These are phyloP conservation scores for Castor canadensis DNA, from an alignment of 2,113 vertebrate species.

Conservation along the genomic window DNA sequence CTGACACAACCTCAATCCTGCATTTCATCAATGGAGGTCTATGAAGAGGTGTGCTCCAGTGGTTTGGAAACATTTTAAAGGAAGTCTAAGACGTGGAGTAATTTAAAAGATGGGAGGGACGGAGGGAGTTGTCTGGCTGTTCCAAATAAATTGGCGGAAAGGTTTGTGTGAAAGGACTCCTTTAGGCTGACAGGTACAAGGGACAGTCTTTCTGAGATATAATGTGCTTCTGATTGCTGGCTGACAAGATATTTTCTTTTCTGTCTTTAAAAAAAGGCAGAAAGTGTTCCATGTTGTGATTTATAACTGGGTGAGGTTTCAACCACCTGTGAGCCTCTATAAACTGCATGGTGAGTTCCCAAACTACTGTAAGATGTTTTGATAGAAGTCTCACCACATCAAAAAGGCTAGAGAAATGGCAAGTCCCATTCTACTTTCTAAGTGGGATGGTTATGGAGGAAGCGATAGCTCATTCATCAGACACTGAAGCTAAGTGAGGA, in stretches of 20 bases:
- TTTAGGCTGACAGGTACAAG: slow-evolving; percentile 40
- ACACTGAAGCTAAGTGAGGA: not conserved
- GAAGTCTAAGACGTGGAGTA: not conserved
- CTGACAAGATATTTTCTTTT: slow-evolving; percentile 70
- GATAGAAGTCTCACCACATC: not conserved
- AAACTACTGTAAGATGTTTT: not conserved
- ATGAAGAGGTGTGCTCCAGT: slow-evolving; percentile 31
- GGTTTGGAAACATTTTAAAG: slow-evolving; percentile 69
- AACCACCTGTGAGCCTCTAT: slow-evolving; percentile 41
- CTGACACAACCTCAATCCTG: slow-evolving; percentile 56
- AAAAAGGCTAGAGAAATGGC: slow-evolving; percentile 3
- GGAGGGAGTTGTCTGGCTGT: not conserved
- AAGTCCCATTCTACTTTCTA: not conserved
- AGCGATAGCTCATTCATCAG: not conserved
- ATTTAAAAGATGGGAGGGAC: slow-evolving; percentile 40
- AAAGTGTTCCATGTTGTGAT: slow-evolving; percentile 45
- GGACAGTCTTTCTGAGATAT: slow-evolving; percentile 26
- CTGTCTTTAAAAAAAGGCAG: slow-evolving; percentile 52
- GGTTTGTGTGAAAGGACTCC: slow-evolving; percentile 40
- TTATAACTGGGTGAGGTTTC: slow-evolving; percentile 39
- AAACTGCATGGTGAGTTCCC: not conserved
- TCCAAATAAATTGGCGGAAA: slow-evolving; percentile 5
- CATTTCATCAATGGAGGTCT: slow-evolving; percentile 44
- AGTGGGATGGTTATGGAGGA: not conserved
- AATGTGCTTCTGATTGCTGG: slow-evolving; percentile 61